Percentiles rank a stretch among this genome's conserved stretches.
These are phyloP conservation scores for Mythimna pallens DNA, from an alignment of 2,888 invertebrate genomes.

Conservation along the genomic window DNA sequence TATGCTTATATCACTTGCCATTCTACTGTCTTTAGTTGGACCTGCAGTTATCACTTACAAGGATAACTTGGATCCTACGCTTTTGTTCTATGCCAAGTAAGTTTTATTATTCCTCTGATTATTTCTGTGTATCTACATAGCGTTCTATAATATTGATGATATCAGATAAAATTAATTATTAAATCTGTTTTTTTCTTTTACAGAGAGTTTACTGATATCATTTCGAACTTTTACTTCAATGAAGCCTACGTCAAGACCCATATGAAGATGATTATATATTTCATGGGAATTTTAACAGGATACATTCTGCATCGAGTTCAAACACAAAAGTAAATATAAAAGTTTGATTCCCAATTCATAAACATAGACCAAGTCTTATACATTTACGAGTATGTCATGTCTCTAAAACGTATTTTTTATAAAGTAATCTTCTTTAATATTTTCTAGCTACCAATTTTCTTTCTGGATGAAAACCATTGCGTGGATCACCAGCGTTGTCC, in stretches of 20 bases:
- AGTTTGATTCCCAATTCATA: not conserved
- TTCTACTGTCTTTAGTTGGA: constrained; percentile 86
- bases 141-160: not conserved
- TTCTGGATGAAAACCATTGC: constrained; percentile 76
- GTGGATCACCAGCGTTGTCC: constrained; percentile 81
- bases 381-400: not conserved
- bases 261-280: constrained; percentile 93
- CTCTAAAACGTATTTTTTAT: not conserved
- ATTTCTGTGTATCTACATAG: not conserved
- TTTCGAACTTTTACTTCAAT: constrained; percentile 91
- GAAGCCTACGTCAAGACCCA: constrained; percentile 94
- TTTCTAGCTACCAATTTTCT: constrained; percentile 80
- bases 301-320: constrained; percentile 92
- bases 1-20: constrained; percentile 85
- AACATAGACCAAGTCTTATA: not conserved
- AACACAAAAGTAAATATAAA: constrained; percentile 88
- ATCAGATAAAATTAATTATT: not conserved
- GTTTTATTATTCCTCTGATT: constrained; percentile 67
- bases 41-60: constrained; percentile 91
- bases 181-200: constrained; percentile 65
- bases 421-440: too few species aligned
- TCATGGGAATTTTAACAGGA: constrained; percentile 92
- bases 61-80: constrained; percentile 92
- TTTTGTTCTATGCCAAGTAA: constrained; percentile 93
- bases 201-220: constrained; percentile 92